Conservation (phyloP, 2,888 invertebrate species). For the Schizaphis graminum region DNA sequence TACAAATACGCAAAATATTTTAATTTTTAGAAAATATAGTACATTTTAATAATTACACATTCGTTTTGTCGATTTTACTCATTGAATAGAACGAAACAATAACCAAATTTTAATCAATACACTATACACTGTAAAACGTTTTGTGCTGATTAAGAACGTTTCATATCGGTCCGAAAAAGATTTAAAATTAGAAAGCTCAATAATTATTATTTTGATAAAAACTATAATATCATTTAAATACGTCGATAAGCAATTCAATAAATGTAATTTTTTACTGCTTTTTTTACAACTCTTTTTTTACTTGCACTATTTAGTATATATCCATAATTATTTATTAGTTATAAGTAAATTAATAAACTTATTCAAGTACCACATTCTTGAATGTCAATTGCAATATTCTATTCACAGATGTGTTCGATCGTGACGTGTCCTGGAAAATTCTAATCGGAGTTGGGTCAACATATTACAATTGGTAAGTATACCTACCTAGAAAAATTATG, state of each 20-base stretch:
- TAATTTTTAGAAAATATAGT: not conserved
- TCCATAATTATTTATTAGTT: not conserved
- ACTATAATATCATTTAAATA: not conserved
- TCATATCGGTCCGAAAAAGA: not conserved
- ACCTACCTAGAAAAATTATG: not conserved
- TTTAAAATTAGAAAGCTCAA: slow-evolving; percentile 42
- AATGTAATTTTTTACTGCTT: slow-evolving; percentile 9
- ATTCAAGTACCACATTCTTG: not conserved
- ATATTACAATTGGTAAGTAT: slow-evolving; percentile 24
- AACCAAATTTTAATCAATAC: not conserved
- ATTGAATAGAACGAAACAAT: not conserved
- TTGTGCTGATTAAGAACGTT: not conserved
- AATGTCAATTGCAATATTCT: not conserved
- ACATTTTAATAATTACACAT: not conserved
- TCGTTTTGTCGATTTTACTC: not conserved
- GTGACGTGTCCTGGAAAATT: slow-evolving; percentile 24
- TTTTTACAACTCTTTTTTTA: not conserved
- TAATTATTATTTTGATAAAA: slow-evolving; percentile 51
- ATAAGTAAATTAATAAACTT: not conserved
- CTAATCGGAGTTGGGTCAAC: not conserved
- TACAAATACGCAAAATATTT: not conserved
- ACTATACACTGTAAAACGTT: slow-evolving; percentile 21
- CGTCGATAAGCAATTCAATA: slow-evolving; percentile 39
- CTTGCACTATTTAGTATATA: too few relatives aligned
- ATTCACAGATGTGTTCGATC: slow-evolving; percentile 4